Evolutionary conservation across 2,113 vertebrate species (phyloP), one percentile per base, ranked within the genome.

Genomic region (Lonchura striata): DNA sequence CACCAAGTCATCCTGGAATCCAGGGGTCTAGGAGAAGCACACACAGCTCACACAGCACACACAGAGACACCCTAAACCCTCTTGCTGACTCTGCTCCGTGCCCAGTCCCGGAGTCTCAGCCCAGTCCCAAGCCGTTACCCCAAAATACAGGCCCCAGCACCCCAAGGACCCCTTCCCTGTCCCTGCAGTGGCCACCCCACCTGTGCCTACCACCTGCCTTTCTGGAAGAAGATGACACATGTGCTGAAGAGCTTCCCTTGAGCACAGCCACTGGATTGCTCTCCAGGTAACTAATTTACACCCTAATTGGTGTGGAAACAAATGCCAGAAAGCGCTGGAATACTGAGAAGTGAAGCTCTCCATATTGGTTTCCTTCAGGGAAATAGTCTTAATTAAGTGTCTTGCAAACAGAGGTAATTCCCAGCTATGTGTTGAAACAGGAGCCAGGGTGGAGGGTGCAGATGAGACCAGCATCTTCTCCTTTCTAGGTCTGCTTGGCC

Each of bases 381-480:
- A 96, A 94, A 96, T 91, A 49, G 74, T 94, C 92, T 96, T 97
- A 97, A 97, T 97, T 94, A 97, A 97, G 95, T 95, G 79, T 64
- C 80, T 97, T 94, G 90, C 72, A 95, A 88, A 88, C 71, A 96
- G 85, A 90, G 86, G 93, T 65, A 75, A 96, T 96, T 90, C 94
- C 74, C 77, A 96, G 80, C 90, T 92, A 71, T 0, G 4, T 89
- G 77, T 87, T 76, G 76, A 71, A 82, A 79, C 19, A 54, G 82
- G 77, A 96, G 49, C 49, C 1, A 14, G 52, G 41, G 24, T 65
- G 41, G 79, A 75, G 57, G 21, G 15, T 84, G 71, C 0, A 0
- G 42, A 81, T 88, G 53, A 65, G 23, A 78, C 17, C 0, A 0
- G 15, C 10, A 6, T 47, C 68, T 83, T 88, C 70, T 79, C n/a